Percentiles rank a stretch among this genome's conserved stretches.
These are phyloP conservation scores for Ostrea edulis DNA, from an alignment of 1,140 invertebrate genomes.

Conservation along the genomic window DNA sequence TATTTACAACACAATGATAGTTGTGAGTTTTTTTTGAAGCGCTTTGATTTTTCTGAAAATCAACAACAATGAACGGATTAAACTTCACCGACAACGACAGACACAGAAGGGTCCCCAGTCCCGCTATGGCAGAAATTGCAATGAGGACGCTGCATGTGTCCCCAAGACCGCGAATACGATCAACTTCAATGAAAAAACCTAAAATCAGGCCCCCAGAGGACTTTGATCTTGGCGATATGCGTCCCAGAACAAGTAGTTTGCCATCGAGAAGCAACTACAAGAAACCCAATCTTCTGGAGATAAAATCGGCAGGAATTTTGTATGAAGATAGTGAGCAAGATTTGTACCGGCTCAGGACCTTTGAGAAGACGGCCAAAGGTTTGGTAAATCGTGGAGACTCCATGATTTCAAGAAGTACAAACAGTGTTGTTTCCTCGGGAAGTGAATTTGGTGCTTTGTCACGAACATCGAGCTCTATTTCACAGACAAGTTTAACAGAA, in stretches of 20 bases:
- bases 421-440: conserved; percentile 87
- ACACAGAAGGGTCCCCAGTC: background rate
- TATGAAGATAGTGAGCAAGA: conserved; percentile 81
- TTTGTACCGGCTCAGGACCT: conserved; percentile 91
- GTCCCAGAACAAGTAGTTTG: conserved; percentile 72
- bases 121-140: conserved; percentile 16
- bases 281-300: conserved; percentile 61
- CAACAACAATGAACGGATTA: conserved; percentile 14
- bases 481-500: conserved; percentile 52
- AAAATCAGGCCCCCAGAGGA: conserved; percentile 54
- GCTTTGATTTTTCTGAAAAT: background rate
- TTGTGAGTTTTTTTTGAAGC: background rate
- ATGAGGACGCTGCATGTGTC: conserved; percentile 51
- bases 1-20: background rate
- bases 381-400: conserved; percentile 96
- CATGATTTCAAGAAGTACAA: conserved; percentile 83
- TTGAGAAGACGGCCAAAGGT: conserved; percentile 93
- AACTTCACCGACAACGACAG: conserved; percentile 3
- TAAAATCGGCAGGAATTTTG: conserved; percentile 52
- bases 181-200: conserved; percentile 67
- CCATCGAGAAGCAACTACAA: conserved; percentile 66
- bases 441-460: conserved; percentile 70
- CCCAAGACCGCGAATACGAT: conserved; percentile 58
- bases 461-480: conserved; percentile 59
- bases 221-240: conserved; percentile 65